Conservation (phyloP, 2,113 vertebrate species). For the Centrocercus urophasianus region DNA sequence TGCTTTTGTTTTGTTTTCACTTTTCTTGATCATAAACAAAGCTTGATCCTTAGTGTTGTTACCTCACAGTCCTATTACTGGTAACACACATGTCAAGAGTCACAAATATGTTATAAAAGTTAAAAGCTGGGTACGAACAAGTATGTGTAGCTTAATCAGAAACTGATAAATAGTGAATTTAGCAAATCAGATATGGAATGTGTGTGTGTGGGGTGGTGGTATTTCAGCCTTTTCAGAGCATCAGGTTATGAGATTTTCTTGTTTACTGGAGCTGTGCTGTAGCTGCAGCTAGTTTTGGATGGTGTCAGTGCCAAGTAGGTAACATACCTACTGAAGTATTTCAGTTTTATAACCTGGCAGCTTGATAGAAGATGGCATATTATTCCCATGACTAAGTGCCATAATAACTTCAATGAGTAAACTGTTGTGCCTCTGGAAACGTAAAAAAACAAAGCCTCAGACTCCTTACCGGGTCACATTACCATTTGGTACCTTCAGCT, state of each 20-base stretch:
- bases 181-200: background rate
- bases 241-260: background rate
- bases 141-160: background rate
- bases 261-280: background rate
- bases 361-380: background rate
- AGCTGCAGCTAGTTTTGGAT: background rate
- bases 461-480: background rate
- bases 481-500: background rate
- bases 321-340: background rate
- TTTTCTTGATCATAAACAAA: background rate
- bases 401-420: background rate
- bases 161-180: background rate
- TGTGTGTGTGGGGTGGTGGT: background rate
- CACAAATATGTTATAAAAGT: background rate
- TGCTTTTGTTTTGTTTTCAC: background rate
- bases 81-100: background rate
- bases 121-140: background rate
- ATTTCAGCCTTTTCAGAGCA: background rate
- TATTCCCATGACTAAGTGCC: background rate
- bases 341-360: background rate
- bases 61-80: background rate
- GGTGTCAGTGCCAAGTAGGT: background rate
- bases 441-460: background rate
- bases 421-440: background rate
- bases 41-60: background rate